phyloP scores from a whole-genome alignment of 2,113 vertebrate species.

The Oryzias melastigma region DNA sequence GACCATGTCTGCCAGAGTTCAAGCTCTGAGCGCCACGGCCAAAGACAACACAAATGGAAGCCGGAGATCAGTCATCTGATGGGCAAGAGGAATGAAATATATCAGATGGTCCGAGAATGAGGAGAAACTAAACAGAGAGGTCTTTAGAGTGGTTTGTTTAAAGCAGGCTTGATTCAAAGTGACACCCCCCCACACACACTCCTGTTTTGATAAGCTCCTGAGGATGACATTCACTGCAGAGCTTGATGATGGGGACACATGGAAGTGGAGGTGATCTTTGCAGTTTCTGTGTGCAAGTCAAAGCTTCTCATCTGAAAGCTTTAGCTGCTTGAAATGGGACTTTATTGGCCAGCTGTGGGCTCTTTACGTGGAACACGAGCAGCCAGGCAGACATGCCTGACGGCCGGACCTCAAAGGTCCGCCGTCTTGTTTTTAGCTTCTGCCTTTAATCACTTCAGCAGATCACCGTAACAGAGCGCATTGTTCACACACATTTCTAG shows the following conservation, averaged over 20 bases:
- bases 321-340: slow-evolving; percentile 20
- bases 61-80: slow-evolving; percentile 52
- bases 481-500: slow-evolving; percentile 59
- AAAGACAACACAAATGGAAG: slow-evolving; percentile 68
- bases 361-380: slow-evolving; percentile 25
- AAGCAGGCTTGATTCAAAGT: slow-evolving; percentile 28
- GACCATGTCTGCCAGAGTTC: slow-evolving; percentile 71
- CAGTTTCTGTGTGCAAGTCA: slow-evolving; percentile 24
- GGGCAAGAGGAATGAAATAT: slow-evolving; percentile 47
- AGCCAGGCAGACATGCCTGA: slow-evolving; percentile 38
- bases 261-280: slow-evolving; percentile 29
- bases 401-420: slow-evolving; percentile 47
- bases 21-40: slow-evolving; percentile 46
- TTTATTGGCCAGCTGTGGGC: slow-evolving; percentile 50
- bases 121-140: slow-evolving; percentile 24
- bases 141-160: slow-evolving; percentile 34
- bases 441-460: slow-evolving; percentile 62
- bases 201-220: slow-evolving; percentile 44
- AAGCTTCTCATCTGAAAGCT: slow-evolving; percentile 35
- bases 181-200: slow-evolving; percentile 5
- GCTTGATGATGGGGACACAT: slow-evolving; percentile 33
- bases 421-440: slow-evolving; percentile 57
- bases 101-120: slow-evolving; percentile 38
- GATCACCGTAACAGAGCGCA: slow-evolving; percentile 64
- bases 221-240: slow-evolving; percentile 32